These are phyloP conservation scores for Pantherophis guttatus DNA, from an alignment of 2,113 vertebrate species.

Conservation along the genomic window DNA sequence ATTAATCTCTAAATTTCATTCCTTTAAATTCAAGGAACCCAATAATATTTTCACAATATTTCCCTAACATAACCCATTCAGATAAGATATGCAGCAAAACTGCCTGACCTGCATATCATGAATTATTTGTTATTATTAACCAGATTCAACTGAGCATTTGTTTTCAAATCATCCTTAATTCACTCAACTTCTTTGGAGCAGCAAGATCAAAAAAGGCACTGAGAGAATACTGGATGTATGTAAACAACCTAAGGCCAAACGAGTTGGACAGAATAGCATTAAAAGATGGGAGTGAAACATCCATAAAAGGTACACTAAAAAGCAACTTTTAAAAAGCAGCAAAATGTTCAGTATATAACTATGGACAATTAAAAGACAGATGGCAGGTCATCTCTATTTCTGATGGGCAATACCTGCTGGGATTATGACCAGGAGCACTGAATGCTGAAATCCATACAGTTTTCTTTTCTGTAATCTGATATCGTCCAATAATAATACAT, in stretches of 20 bases:
- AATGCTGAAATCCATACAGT: neutral
- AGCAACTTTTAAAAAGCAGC: neutral
- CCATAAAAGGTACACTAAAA: neutral
- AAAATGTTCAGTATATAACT: neutral
- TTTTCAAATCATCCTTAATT: neutral
- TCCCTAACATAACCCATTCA: neutral
- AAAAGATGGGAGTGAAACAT: neutral
- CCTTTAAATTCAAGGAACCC: neutral
- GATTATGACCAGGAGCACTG: neutral
- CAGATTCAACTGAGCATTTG: neutral
- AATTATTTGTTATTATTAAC: neutral
- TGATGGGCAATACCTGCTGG: neutral
- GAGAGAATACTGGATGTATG: neutral
- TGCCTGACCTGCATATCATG: neutral
- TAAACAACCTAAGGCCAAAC: neutral
- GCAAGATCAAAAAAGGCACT: neutral
- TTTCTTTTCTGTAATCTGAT: neutral
- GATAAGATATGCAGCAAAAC: neutral
- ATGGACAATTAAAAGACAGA: neutral
- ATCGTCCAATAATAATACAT: neutral
- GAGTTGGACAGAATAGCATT: neutral
- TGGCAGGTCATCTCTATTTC: neutral
- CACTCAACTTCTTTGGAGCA: neutral
- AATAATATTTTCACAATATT: neutral
- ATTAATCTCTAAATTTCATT: neutral